Evolutionary conservation across 1,140 invertebrate genomes (phyloP), one percentile per base, ranked within the genome.

Genomic region (Metopolophium dirhodum): DNA sequence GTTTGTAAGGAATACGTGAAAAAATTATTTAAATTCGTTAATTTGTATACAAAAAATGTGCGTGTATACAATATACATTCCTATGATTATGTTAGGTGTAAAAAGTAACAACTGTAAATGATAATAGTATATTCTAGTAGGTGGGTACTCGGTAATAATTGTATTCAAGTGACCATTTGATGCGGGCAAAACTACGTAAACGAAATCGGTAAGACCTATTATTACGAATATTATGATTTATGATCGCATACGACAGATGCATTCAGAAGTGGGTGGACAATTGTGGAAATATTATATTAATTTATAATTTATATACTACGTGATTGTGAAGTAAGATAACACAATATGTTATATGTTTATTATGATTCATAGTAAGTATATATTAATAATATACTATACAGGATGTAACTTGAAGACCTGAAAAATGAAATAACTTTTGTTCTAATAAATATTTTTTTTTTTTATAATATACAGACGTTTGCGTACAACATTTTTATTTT

Each of bases 251-350:
- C 35, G 51, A 54, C 49, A 89, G n/a, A 89, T 54, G 6, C 49
- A 45, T 89, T 54, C 14, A 54, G 3, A 57, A 89, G 88, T 57
- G 35, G 88, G 88, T 57, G 88, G 51, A 89, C 35, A 89, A 89
- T 54, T 37, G 8, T 54, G 22, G 7, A 88, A 49, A 51, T n/a
- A n/a, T 54, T 35, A 23, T 86, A 86, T 86, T 4, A 47, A n/a
- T 86, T 86, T 47, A 77, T 77, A 57, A 26, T 23, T 54, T 23
- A 54, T 26, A 18, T 77, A 77, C 30, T 77, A 77, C 14, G n/a
- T 18, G 11, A 18, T 68, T 30, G 26, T n/a, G 30, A n/a, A 77
- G 61, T n/a, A 77, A 18, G 30, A 77, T n/a, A 77, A 77, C 61
- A 77, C 22, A n/a, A 6, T 2, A 41, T 41, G 30, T 35, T 18